Evolutionary conservation across 2,113 vertebrate genomes (phyloP).

Genomic region (Gavia stellata): DNA sequence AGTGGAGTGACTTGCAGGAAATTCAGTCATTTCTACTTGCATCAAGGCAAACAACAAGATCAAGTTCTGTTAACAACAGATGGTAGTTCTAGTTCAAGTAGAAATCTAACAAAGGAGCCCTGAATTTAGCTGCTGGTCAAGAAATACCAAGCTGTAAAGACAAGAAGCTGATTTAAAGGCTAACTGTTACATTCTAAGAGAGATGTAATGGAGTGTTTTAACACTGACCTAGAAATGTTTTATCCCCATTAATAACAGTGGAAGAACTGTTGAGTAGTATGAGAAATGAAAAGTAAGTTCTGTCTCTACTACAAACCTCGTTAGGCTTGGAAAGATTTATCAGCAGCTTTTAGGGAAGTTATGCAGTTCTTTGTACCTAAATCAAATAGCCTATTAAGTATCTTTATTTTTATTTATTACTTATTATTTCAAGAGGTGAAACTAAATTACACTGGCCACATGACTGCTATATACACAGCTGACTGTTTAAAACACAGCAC

Average conservation of each 20-base stretch:
- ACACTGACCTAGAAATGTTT: neutral
- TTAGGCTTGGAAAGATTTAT: neutral
- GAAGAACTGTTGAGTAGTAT: neutral
- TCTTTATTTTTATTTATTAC: neutral
- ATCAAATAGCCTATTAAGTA: neutral
- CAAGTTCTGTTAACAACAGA: neutral
- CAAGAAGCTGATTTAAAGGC: neutral
- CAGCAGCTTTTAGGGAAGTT: neutral
- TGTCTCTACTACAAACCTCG: neutral
- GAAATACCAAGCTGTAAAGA: neutral
- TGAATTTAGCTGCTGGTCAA: neutral
- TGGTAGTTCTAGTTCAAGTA: neutral
- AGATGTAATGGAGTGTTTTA: neutral
- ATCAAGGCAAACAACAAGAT: neutral
- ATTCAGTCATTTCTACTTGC: neutral
- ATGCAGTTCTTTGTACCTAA: neutral
- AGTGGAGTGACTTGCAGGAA: neutral
- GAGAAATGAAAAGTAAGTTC: neutral
- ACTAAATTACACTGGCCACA: neutral
- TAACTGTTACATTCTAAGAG: neutral
- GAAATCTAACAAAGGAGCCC: neutral
- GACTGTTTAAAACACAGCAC: neutral
- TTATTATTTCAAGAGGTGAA: neutral
- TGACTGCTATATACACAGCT: neutral
- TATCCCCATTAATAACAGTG: conserved; percentile 22